Evolutionary conservation across 2,797 vertebrate genomes (phyloP), one percentile per base, ranked within the genome.

Genomic region (Crenichthys baileyi): DNA sequence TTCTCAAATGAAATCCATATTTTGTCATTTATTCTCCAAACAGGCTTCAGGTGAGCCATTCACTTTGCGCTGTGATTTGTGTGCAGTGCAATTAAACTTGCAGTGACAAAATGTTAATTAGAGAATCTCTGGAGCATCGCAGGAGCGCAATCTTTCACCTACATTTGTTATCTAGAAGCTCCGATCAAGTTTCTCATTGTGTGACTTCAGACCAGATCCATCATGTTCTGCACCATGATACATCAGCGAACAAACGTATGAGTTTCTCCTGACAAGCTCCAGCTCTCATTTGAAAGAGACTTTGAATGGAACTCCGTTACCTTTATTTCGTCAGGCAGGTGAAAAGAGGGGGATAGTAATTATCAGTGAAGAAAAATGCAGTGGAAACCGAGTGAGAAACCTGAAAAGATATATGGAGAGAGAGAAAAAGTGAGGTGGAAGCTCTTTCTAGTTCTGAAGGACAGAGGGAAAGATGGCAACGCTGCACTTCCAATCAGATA

Each of bases 401-500:
- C 80, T 76, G 81, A 77, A 72, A 84, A 81, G 77, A 81, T 73
- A 72, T 73, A 82, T 31, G 0, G 60, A 85, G 79, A 74, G 26
- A 50, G 65, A 55, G 26, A 58, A 72, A 46, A 31, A 80, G 76
- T 36, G 61, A 56, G 55, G 87, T 50, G 41, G 81, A 90, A 83
- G 84, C 82, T 86, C 80, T 76, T 55, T 84, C 39, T 86, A 70
- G 85, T 79, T 92, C 85, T 93, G 88, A 93, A 93, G 91, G 91
- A 93, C 89, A 41, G 88, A 83, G 76, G 61, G 85, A 89, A 87
- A 94, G 81, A 82, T 94, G 92, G 87, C 80, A 88, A 93, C 88
- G 81, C 87, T 91, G 91, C 92, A 93, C 81, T 93, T 93, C 85
- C 87, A 88, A 91, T 92, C 91, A 91, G 90, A 94, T 93, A 91